Percentiles rank a stretch among this genome's conserved stretches.
Evolutionary conservation across 2,888 invertebrate genomes (phyloP).

Genomic region (Alcis repandata): DNA sequence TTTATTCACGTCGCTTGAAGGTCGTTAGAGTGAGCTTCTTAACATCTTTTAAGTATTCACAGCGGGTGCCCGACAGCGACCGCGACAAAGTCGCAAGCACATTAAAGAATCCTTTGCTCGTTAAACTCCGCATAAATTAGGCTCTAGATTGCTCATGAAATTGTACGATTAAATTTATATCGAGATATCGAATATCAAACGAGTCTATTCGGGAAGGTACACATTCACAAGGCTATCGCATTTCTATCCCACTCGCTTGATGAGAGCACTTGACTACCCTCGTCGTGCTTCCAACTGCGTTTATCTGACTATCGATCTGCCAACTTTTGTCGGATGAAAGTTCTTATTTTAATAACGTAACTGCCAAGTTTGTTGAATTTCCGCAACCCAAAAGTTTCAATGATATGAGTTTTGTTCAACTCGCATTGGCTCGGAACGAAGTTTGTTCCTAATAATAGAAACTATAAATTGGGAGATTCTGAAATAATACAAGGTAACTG

Average conservation of each 20-base stretch:
- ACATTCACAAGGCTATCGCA: constrained; percentile 72
- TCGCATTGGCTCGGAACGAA: constrained; percentile 37
- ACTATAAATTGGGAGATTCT: constrained; percentile 38
- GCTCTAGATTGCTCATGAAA: constrained; percentile 55
- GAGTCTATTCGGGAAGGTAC: constrained; percentile 60
- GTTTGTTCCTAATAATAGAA: constrained; percentile 44
- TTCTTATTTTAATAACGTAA: constrained; percentile 66
- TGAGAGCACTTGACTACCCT: constrained; percentile 74
- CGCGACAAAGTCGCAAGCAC: constrained; percentile 53
- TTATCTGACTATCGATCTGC: constrained; percentile 64
- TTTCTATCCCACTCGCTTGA: constrained; percentile 71
- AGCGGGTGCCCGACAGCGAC: constrained; percentile 46
- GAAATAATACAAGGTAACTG: constrained; percentile 35
- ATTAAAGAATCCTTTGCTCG: constrained; percentile 51
- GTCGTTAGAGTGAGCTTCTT: constrained; percentile 25
- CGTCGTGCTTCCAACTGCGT: constrained; percentile 69
- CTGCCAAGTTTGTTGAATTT: constrained; percentile 58
- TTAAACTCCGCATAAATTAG: constrained; percentile 56
- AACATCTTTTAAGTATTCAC: constrained; percentile 46
- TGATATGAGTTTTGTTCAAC: constrained; percentile 51
- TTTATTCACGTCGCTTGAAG: constrained; percentile 6
- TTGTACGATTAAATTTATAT: constrained; percentile 55
- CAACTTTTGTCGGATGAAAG: constrained; percentile 57
- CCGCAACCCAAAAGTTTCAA: constrained; percentile 54
- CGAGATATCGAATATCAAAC: constrained; percentile 69